Base-by-base conservation (phyloP, 2,797 vertebrate species). In the Microcaecilia unicolor region DNA sequence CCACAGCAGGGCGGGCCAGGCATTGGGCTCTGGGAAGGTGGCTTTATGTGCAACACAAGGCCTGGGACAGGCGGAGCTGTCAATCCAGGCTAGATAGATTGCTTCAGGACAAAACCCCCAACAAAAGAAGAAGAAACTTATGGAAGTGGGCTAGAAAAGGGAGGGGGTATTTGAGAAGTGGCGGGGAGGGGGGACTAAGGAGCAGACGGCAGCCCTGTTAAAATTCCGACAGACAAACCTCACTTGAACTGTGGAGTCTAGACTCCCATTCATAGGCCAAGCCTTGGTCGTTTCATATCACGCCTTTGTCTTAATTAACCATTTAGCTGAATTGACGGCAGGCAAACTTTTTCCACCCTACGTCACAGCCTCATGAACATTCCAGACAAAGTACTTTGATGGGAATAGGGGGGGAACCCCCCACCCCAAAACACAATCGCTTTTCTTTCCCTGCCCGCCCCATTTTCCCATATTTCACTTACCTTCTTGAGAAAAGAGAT, bases 231-330 rank as follows among this genome's bases (percentile, higher is more conserved):
- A 43, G 66, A 63, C 68, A 57, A 54, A 39, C 35, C 54, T 55
- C 25, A 25, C 61, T 44, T 41, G 34, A 53, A 63, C 61, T 64
- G 48, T 63, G 56, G 64, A 70, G 73, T 76, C 73, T 76, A 76
- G 73, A 76, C 73, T 55, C 42, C 31, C 59, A 73, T 76, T 73
- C 58, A 71, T 9, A 10, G 48, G 28, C 49, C 28, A 7, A 36
- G 56, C 43, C 55, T 18, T 49, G 3, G 56, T 65, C 64, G 64
- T 62, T 62, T 38, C 20, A 25, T 21, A 44, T 48, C 41, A 26
- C 47, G 40, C 68, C 43, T 72, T 74, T 76, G 70, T 76, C 67
- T 72, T 76, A 74, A 76, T 70, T 72, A 72, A 62, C 62, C 55
- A 64, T 72, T 67, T 45, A 35, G 49, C 48, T 3, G 19, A 37